Percentiles rank a stretch among this genome's conserved stretches.
Evolutionary conservation across 2,113 vertebrate species (phyloP).

Genomic region (Macrotus californicus): DNA sequence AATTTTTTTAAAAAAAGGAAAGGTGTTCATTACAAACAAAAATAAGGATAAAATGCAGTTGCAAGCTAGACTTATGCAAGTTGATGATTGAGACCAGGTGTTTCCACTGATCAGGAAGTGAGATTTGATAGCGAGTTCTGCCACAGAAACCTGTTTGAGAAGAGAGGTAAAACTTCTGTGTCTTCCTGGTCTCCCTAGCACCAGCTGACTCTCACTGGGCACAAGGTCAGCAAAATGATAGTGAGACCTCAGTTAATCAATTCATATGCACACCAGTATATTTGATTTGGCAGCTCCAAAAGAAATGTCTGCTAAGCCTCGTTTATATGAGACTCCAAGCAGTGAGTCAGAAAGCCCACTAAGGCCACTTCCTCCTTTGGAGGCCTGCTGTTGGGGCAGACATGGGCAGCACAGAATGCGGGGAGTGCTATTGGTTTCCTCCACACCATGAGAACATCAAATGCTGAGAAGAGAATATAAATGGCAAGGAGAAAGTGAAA

Average conservation of each 20-base stretch:
- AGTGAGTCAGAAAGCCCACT: background rate
- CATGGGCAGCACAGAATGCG: background rate
- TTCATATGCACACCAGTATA: background rate
- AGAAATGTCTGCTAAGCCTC: background rate
- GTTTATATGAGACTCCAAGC: background rate
- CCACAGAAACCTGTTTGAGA: background rate
- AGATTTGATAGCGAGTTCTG: background rate
- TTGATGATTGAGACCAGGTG: background rate
- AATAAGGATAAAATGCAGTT: background rate
- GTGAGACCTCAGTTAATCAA: background rate
- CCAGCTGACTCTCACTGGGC: background rate
- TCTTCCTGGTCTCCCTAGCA: background rate
- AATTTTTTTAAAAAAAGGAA: background rate
- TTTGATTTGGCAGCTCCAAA: background rate
- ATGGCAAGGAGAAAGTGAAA: background rate
- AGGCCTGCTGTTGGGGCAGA: background rate
- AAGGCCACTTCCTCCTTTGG: background rate
- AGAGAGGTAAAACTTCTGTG: background rate
- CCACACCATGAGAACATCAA: background rate
- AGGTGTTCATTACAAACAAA: background rate
- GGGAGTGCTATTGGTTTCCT: background rate
- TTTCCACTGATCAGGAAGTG: background rate
- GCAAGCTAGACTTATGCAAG: background rate
- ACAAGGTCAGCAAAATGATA: background rate
- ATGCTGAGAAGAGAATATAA: background rate